Percentiles rank a stretch among this genome's conserved stretches.
Evolutionary conservation across 1,140 invertebrate genomes (phyloP).

Genomic region (Coboldia fuscipes): DNA sequence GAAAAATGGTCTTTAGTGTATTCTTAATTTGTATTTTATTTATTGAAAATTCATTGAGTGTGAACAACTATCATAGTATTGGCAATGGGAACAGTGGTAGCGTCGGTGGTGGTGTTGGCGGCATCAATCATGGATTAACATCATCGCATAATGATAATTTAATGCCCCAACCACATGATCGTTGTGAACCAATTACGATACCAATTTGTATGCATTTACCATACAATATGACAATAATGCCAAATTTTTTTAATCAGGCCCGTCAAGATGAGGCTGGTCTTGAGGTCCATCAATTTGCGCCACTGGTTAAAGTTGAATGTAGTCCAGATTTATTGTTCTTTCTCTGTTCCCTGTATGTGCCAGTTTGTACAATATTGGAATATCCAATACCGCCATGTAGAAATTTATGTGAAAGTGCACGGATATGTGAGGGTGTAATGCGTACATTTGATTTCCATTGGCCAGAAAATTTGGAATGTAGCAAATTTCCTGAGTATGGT

Average conservation of each 20-base stretch:
- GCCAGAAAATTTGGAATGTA: slow-evolving; percentile 85
- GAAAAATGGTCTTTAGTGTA: too few relatives aligned
- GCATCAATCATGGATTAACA: too few relatives aligned
- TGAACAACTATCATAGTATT: too few relatives aligned
- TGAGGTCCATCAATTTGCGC: slow-evolving; percentile 84
- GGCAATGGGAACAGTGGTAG: too few relatives aligned
- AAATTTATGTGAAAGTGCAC: slow-evolving; percentile 71
- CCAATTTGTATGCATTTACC: slow-evolving; percentile 77
- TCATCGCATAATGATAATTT: too few relatives aligned
- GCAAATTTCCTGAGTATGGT: slow-evolving; percentile 59
- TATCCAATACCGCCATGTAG: slow-evolving; percentile 79
- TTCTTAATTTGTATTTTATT: too few relatives aligned
- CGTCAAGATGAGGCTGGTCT: slow-evolving; percentile 88
- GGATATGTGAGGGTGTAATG: slow-evolving; percentile 84
- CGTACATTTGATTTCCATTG: slow-evolving; percentile 80
- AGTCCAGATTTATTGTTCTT: slow-evolving; percentile 88
- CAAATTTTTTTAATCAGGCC: slow-evolving; percentile 78
- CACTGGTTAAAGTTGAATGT: slow-evolving; percentile 90
- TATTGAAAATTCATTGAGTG: too few relatives aligned
- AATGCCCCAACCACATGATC: too few relatives aligned
- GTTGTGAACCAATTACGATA: slow-evolving; percentile 84
- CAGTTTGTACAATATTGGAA: slow-evolving; percentile 86
- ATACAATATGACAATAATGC: slow-evolving; percentile 93
- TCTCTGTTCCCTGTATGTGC: slow-evolving; percentile 87
- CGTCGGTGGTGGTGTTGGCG: too few relatives aligned